A percentile compares a stretch with the other conserved stretches of the same genome.
Conservation (phyloP, 2,888 invertebrate genomes). For the Monoplex corrugatus region DNA sequence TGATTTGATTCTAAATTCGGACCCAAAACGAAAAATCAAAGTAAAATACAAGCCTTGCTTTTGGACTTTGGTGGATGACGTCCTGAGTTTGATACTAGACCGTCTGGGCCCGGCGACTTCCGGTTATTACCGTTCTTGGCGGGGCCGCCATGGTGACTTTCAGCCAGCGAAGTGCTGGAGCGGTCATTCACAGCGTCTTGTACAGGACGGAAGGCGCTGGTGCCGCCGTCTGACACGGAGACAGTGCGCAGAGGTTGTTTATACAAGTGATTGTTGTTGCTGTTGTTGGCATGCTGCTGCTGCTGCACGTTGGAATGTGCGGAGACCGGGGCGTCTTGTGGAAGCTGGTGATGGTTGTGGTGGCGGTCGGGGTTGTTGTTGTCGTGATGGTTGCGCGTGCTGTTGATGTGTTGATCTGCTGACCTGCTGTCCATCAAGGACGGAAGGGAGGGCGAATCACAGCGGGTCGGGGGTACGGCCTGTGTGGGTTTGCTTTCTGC, state of each 20-base stretch:
- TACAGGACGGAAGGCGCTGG: too few species aligned
- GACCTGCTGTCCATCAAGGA: neutral
- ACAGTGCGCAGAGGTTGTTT: too few species aligned
- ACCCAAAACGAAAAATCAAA: constrained; percentile 10
- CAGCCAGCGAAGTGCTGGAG: too few species aligned
- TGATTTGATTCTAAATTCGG: too few species aligned
- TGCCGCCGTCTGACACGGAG: too few species aligned
- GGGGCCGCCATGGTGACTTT: too few species aligned
- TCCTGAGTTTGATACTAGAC: too few species aligned
- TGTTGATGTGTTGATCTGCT: neutral
- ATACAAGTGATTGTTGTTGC: too few species aligned
- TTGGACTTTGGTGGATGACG: neutral
- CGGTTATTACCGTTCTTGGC: too few species aligned
- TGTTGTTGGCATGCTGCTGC: neutral
- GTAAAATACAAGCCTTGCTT: neutral
- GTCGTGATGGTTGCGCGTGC: neutral
- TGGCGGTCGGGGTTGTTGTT: neutral
- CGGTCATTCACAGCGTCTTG: too few species aligned
- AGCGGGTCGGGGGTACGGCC: constrained; percentile 18
- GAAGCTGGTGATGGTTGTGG: neutral
- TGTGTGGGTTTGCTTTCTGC: constrained; percentile 39
- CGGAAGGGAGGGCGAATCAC: neutral
- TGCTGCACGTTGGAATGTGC: neutral
- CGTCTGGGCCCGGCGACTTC: too few species aligned
- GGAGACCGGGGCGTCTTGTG: neutral